Base-by-base conservation (phyloP, 2,888 invertebrate genomes). In the Heliconius aoede region DNA sequence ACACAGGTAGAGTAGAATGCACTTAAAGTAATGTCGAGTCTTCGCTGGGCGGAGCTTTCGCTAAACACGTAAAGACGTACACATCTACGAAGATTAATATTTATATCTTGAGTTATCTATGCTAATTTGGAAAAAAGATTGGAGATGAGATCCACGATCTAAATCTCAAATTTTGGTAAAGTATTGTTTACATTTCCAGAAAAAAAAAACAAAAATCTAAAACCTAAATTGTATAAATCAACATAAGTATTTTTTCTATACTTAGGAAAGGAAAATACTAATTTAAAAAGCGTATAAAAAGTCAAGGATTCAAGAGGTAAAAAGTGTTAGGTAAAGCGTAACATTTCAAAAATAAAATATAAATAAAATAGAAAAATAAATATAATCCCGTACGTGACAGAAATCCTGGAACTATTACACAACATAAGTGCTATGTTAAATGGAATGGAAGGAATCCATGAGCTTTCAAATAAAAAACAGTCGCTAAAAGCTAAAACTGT, bases 401-500 rank as follows among this genome's bases (percentile, higher is more conserved):
- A 65, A 36, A 65, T 65, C 36, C 46, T 51, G 28, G 46, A 68
- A 68, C 68, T 51, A 68, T 69, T 69, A 69, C 5, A 30, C 30
- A 69, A 69, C 51, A 51, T 55, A 55, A 55, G 69, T 55, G 15
- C 69, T 69, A 21, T 68, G 46, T 51, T 69, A 69, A 68, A 69
- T 69, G 51, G 30, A 69, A 69, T 69, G 69, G 69, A 69, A n/a
- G 69, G 51, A 55, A 30, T 69, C 51, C 68, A 51, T 69, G 13
- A n/a, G 30, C 69, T 69, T 69, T 69, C 51, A 69, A 69, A 69
- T 69, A 30, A 69, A 69, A 55, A 69, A 28, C 60, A 72, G 58
- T 55, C 32, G 58, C 58, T 72, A 60, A 72, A 72, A 72, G 72
- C 72, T 72, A 26, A 72, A 72, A 60, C 60, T 72, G 72, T 72